phyloP scores from a whole-genome alignment of 64 coral and sea anemone species.

The Porites lutea region DNA sequence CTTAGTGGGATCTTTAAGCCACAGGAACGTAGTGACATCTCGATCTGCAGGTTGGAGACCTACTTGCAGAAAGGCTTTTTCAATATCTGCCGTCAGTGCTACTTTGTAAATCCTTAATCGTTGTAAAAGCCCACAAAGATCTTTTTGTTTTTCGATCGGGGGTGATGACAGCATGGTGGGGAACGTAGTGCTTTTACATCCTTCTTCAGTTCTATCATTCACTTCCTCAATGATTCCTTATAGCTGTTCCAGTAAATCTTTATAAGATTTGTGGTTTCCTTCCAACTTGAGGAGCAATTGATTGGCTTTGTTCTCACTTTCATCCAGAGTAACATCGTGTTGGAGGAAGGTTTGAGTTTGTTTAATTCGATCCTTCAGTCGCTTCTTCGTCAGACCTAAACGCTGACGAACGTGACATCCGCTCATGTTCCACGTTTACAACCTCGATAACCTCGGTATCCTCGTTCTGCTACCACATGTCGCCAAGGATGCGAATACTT shows the following conservation, averaged over 20 bases:
- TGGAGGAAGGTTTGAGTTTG: neutral
- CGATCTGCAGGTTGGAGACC: too few species aligned
- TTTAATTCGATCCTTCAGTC: constrained; percentile 23
- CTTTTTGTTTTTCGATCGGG: too few species aligned
- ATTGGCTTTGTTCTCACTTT: constrained; percentile 2
- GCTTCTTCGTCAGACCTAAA: neutral
- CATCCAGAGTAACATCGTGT: neutral
- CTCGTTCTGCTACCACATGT: constrained; percentile 25
- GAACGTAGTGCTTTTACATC: too few species aligned
- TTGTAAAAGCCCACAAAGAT: too few species aligned
- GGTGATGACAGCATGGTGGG: neutral
- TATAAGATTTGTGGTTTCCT: neutral
- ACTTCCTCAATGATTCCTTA: too few species aligned
- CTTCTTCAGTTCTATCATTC: too few species aligned
- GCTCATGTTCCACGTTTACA: neutral
- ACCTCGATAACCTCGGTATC: neutral
- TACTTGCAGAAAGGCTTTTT: too few species aligned
- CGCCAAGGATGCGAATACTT: neutral
- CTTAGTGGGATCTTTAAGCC: too few species aligned
- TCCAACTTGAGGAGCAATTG: neutral
- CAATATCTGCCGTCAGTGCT: too few species aligned
- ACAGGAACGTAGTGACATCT: too few species aligned
- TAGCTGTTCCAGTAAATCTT: neutral
- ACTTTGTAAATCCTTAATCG: too few species aligned
- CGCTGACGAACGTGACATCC: constrained; percentile 14